Percentiles rank a stretch among this genome's conserved stretches.
Conservation (phyloP, 2,113 vertebrate genomes). For the Dissostichus mawsoni region DNA sequence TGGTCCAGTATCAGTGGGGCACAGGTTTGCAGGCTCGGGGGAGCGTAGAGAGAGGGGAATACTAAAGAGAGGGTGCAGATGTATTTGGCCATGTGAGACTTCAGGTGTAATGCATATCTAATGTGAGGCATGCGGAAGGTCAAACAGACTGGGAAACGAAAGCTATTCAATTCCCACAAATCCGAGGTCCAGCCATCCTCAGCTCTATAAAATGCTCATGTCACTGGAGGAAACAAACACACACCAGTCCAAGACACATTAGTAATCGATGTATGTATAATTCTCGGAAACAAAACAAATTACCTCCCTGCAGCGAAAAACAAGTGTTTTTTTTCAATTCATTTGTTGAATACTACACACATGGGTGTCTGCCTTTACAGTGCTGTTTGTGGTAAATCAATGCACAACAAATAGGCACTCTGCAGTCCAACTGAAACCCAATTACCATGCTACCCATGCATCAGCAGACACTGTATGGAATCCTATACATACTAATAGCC, state of each 20-base stretch:
- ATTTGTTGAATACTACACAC: slow-evolving; percentile 12
- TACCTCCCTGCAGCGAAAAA: neutral
- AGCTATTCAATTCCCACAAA: slow-evolving; percentile 74
- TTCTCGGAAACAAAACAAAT: neutral
- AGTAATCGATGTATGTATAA: neutral
- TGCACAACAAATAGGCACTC: slow-evolving; percentile 43
- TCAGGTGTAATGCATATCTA: slow-evolving; percentile 78
- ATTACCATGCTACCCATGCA: slow-evolving; percentile 60
- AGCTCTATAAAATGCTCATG: slow-evolving; percentile 46
- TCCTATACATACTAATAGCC: slow-evolving; percentile 69
- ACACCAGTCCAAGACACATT: neutral
- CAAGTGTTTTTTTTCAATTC: neutral
- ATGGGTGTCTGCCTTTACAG: slow-evolving; percentile 16
- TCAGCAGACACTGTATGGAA: slow-evolving; percentile 59
- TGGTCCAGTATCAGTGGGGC: slow-evolving; percentile 19
- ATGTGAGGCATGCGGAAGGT: slow-evolving; percentile 72
- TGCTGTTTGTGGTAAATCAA: slow-evolving; percentile 42
- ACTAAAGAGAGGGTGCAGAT: slow-evolving; percentile 49
- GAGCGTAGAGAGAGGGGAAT: slow-evolving; percentile 20
- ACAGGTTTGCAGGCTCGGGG: slow-evolving; percentile 28
- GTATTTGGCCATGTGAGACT: slow-evolving; percentile 61
- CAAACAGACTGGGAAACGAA: slow-evolving; percentile 70
- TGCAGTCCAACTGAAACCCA: slow-evolving; percentile 46
- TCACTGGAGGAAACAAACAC: slow-evolving; percentile 27
- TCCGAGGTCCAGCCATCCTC: slow-evolving; percentile 30